phyloP scores from a whole-genome alignment of 2,797 vertebrate species.

The Synanceia verrucosa region DNA sequence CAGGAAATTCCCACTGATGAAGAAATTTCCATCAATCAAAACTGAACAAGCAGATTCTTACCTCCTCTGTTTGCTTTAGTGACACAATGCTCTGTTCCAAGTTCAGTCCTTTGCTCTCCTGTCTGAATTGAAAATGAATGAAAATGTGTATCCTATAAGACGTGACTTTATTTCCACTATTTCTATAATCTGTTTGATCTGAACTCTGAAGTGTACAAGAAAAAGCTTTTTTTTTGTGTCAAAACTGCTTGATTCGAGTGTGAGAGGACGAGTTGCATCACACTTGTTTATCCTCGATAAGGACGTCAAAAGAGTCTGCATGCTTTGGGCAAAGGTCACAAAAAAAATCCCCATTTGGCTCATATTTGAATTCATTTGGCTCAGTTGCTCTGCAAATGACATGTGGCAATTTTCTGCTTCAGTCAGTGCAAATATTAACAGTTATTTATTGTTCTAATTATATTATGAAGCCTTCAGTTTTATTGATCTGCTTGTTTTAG shows the following conservation, averaged over 20 bases:
- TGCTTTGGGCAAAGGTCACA: conserved; percentile 38
- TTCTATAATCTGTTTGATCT: neutral
- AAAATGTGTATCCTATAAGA: neutral
- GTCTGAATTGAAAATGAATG: fast-evolving
- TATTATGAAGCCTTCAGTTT: neutral
- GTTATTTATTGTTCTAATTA: neutral
- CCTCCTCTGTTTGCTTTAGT: neutral
- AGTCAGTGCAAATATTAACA: neutral
- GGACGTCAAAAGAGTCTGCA: neutral
- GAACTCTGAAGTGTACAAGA: neutral
- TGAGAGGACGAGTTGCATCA: conserved; percentile 47
- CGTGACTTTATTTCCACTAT: conserved; percentile 9
- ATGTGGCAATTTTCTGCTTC: neutral
- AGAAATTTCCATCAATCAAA: conserved; percentile 21
- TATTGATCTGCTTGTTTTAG: neutral
- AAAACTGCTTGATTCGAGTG: neutral
- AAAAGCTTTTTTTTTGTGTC: neutral
- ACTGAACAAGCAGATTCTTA: neutral
- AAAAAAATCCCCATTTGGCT: neutral
- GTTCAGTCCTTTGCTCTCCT: neutral
- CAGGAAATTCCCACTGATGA: conserved; percentile 61
- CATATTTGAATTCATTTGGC: neutral
- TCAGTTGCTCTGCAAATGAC: neutral
- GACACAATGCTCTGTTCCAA: conserved; percentile 5
- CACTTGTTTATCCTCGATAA: conserved; percentile 31